Evolutionary conservation across 1,140 invertebrate genomes (phyloP), one percentile per base, ranked within the genome.

Genomic region (Riptortus pedestris): DNA sequence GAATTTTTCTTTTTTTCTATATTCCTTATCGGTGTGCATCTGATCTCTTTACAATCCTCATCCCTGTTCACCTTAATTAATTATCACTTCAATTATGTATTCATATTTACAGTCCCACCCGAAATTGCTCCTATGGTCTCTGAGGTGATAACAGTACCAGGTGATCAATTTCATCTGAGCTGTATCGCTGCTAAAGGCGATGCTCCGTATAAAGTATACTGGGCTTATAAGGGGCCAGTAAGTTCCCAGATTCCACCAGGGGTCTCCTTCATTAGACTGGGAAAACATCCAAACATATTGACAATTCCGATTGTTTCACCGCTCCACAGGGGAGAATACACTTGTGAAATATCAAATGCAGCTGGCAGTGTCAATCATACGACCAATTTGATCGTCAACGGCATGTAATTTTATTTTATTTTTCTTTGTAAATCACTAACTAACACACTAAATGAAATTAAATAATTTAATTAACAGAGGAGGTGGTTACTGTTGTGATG

Each of bases 61-160:
- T 38, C 5, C 31, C 31, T 38, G 5, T 14, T 38, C 14, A 7
- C 31, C 31, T 38, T 14, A 38, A 38, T 14, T 38, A 38, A 38
- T 38, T 38, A 38, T 5, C 31, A 38, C 5, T 38, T 5, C 5
- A 14, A 60, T 22, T 38, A 14, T 33, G 14, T 20, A n/a, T 61
- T 61, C 22, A 38, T 45, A 47, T 60, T 60, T 47, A 38, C 31
- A 65, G 64, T 65, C 72, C 72, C 60, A 68, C 68, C 22, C 69
- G 72, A 69, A 85, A 88, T 62, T 85, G 85, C 68, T 83, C 85
- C 57, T 81, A 87, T n/a, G 87, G 89, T 75, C 85, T 84, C 71
- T 87, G 88, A 67, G 86, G 90, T 65, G 2, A 16, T 47, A 18
- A 29, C 57, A 24, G 24, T 16, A 12, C 28, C 45, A 26, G 52